Evolutionary conservation across 2,113 vertebrate genomes (phyloP).

Genomic region (Haplochromis vanheusdeni): DNA sequence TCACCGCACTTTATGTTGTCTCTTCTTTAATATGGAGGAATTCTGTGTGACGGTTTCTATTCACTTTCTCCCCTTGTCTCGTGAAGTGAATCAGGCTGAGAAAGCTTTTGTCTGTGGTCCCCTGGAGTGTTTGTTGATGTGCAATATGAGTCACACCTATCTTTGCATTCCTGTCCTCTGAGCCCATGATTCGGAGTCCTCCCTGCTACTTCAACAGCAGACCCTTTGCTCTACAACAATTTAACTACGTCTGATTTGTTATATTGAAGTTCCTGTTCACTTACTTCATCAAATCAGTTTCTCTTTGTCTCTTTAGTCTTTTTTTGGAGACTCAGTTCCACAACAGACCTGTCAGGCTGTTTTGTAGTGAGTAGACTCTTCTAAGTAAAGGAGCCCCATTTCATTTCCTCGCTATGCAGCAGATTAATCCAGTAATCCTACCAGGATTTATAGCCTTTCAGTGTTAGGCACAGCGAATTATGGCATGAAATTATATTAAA

Average conservation of each 20-base stretch:
- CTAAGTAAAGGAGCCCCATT: not conserved
- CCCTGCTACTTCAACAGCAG: not conserved
- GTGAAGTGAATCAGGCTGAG: not conserved
- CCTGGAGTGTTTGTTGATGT: slow-evolving; percentile 14
- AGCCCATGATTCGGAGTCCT: not conserved
- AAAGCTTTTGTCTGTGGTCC: slow-evolving; percentile 4
- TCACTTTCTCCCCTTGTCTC: not conserved
- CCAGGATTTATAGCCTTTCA: not conserved
- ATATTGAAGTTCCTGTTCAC: not conserved
- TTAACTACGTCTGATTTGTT: not conserved
- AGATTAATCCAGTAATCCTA: not conserved
- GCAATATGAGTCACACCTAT: slow-evolving; percentile 35
- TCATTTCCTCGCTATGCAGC: not conserved
- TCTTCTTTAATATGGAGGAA: not conserved
- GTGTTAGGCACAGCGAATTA: not conserved
- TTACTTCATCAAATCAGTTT: not conserved
- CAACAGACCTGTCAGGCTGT: not conserved
- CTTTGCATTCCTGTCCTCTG: slow-evolving; percentile 56
- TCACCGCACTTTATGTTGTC: not conserved
- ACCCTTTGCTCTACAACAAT: not conserved
- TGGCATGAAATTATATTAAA: not conserved
- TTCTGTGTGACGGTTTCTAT: not conserved
- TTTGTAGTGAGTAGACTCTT: not conserved
- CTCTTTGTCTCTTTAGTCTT: not conserved
- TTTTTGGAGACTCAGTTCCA: not conserved